Conservation (phyloP, 2,888 invertebrate genomes). For the Galeruca laticollis region DNA sequence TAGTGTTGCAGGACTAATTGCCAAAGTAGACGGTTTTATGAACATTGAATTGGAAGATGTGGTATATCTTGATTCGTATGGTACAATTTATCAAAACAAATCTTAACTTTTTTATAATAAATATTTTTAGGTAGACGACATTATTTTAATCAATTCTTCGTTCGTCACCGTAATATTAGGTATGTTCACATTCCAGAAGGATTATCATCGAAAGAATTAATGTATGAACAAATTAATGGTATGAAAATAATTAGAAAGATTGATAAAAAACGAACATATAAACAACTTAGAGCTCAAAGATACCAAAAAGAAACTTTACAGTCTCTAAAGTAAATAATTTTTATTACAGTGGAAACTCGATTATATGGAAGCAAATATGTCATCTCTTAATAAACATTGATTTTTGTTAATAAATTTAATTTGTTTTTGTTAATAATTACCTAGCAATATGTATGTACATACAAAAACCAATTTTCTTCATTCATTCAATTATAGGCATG, state of each 20-base stretch:
- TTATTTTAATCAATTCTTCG: slow-evolving; percentile 73
- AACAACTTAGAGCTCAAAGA: slow-evolving; percentile 68
- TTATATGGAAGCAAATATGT: neutral
- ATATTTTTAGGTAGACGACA: slow-evolving; percentile 64
- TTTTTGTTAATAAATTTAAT: too few relatives aligned
- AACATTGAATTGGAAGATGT: slow-evolving; percentile 75
- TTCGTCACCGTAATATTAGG: slow-evolving; percentile 75
- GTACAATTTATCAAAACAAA: slow-evolving; percentile 53
- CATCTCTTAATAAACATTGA: too few relatives aligned
- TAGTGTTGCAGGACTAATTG: slow-evolving; percentile 72
- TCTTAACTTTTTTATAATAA: slow-evolving; percentile 16
- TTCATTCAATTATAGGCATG: too few relatives aligned
- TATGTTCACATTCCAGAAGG: slow-evolving; percentile 76
- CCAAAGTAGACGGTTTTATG: slow-evolving; percentile 77
- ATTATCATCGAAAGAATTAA: slow-evolving; percentile 49
- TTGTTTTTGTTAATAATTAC: too few relatives aligned
- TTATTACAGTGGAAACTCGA: neutral
- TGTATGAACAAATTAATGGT: slow-evolving; percentile 49
- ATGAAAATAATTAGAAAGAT: slow-evolving; percentile 34
- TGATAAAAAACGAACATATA: slow-evolving; percentile 63
- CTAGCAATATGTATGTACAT: too few relatives aligned
- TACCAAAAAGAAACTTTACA: slow-evolving; percentile 68
- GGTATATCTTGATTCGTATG: slow-evolving; percentile 74
- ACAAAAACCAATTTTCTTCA: too few relatives aligned
- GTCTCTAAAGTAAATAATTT: slow-evolving; percentile 11